Percentiles rank a stretch among this genome's conserved stretches.
These are phyloP conservation scores for Atethmia centrago DNA, from an alignment of 2,888 invertebrate species.

Conservation along the genomic window DNA sequence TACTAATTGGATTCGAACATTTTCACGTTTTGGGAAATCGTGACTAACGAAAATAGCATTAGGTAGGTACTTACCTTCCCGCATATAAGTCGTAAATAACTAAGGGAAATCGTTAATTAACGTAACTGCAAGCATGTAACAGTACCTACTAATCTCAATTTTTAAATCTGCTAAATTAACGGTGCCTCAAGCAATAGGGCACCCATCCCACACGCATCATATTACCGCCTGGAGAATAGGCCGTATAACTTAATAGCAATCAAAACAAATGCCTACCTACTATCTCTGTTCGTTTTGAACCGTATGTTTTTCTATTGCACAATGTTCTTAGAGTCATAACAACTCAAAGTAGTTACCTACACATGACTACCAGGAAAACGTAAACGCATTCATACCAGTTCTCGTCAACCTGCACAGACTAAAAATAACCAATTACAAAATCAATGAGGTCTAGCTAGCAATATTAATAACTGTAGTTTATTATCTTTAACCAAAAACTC, in stretches of 20 bases:
- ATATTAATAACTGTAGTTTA: constrained; percentile 18
- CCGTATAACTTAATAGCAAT: constrained; percentile 2
- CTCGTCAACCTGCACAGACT: constrained; percentile 11
- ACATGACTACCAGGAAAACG: constrained; percentile 49
- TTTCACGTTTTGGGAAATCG: constrained; percentile 28
- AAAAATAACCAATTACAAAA: constrained; percentile 28
- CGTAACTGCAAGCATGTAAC: background rate
- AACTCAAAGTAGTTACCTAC: constrained; percentile 8
- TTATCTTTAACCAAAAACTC: background rate
- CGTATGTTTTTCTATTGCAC: constrained; percentile 21
- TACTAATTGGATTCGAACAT: constrained; percentile 21
- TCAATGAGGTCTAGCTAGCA: background rate
- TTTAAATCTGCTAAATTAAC: background rate
- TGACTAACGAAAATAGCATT: constrained; percentile 5
- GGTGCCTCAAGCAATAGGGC: constrained; percentile 1
- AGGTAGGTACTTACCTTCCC: constrained; percentile 36
- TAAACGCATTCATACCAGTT: constrained; percentile 18
- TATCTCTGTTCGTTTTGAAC: background rate
- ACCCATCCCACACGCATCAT: constrained; percentile 24
- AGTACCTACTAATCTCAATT: background rate
- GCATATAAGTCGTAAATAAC: constrained; percentile 46
- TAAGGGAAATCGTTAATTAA: constrained; percentile 28
- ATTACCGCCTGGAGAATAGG: constrained; percentile 9
- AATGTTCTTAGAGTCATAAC: constrained; percentile 6
- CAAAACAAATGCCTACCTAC: constrained; percentile 21